These are phyloP conservation scores for Odontocerum albicorne DNA, from an alignment of 2,888 invertebrate genomes.

Conservation along the genomic window DNA sequence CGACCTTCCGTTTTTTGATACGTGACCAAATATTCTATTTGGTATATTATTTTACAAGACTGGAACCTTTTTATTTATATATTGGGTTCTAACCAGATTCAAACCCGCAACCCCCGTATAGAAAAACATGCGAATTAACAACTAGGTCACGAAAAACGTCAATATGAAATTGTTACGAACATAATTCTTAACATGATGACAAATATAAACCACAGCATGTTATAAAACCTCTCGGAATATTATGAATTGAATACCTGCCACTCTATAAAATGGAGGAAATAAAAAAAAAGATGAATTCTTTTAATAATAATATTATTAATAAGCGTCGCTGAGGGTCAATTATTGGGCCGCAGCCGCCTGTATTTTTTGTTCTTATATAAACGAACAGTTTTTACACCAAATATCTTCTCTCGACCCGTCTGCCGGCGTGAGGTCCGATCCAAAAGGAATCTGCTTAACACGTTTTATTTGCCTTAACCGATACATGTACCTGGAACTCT, in stretches of 20 bases:
- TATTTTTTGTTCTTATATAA: slow-evolving; percentile 34
- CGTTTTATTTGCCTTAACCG: neutral
- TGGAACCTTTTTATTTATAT: too few relatives aligned
- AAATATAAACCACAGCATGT: too few relatives aligned
- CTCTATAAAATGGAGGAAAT: slow-evolving; percentile 22
- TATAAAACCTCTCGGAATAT: too few relatives aligned
- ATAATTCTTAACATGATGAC: too few relatives aligned
- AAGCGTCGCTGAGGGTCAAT: slow-evolving; percentile 35
- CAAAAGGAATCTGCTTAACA: slow-evolving; percentile 27
- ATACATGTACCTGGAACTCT: slow-evolving; percentile 2
- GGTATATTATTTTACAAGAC: too few relatives aligned
- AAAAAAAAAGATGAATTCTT: slow-evolving; percentile 28
- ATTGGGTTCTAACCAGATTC: too few relatives aligned
- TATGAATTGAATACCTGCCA: slow-evolving; percentile 30
- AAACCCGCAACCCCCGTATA: too few relatives aligned
- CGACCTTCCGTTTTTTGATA: too few relatives aligned
- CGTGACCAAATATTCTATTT: too few relatives aligned
- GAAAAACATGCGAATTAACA: too few relatives aligned
- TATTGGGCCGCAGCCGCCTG: slow-evolving; percentile 26
- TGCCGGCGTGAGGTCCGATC: slow-evolving; percentile 31
- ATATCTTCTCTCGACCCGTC: slow-evolving; percentile 27
- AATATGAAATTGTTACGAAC: too few relatives aligned
- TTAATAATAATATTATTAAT: slow-evolving; percentile 28
- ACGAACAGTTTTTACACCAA: slow-evolving; percentile 34
- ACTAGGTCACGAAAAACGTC: too few relatives aligned